Conservation (phyloP, 2,113 vertebrate species). For the Agapornis roseicollis region DNA sequence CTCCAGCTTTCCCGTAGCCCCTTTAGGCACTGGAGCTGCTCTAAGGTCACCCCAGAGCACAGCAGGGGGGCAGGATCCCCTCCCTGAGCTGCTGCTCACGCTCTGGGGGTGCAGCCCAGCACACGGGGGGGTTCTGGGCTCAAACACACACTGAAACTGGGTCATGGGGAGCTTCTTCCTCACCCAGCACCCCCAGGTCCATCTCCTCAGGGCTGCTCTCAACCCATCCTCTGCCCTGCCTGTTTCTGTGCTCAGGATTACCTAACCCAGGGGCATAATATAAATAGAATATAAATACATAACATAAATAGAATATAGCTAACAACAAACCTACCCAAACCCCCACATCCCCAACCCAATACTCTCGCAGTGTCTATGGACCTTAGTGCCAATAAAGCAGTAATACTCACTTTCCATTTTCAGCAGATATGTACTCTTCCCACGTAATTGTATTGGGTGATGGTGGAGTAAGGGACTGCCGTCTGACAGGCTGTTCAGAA, state of each 20-base stretch:
- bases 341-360: neutral
- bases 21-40: neutral
- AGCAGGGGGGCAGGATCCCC: neutral
- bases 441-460: slow-evolving; percentile 93
- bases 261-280: neutral
- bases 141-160: neutral
- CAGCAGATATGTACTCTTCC: slow-evolving; percentile 96
- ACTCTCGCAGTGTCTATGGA: too few species aligned
- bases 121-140: neutral
- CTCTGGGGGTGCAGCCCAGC: neutral
- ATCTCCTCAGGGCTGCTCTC: neutral
- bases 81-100: neutral
- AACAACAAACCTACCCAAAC: neutral
- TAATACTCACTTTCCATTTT: slow-evolving; percentile 90
- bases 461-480: slow-evolving; percentile 91
- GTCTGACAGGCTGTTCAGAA: slow-evolving; percentile 82
- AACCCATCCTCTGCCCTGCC: neutral
- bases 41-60: neutral
- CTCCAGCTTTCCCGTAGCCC: neutral
- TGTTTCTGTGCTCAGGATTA: neutral
- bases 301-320: neutral
- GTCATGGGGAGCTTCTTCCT: neutral
- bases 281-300: neutral
- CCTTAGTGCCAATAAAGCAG: fast-evolving
- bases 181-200: neutral